Percentiles rank a stretch among this genome's conserved stretches.
These are phyloP conservation scores for Ferrisia virgata DNA, from an alignment of 2,888 invertebrate genomes.

Conservation along the genomic window DNA sequence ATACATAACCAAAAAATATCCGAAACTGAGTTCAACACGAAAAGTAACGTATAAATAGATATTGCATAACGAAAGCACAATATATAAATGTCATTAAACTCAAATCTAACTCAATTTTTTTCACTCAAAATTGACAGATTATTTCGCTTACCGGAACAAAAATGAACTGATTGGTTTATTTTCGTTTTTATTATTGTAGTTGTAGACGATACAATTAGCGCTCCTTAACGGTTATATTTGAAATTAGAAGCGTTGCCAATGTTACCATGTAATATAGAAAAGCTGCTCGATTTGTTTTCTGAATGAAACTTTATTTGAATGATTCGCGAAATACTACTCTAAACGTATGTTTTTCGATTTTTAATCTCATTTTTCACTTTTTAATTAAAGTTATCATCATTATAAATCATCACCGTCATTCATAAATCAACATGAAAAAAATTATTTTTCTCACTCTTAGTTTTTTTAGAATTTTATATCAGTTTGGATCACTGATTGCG, in stretches of 20 bases:
- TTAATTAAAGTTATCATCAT: too few relatives aligned
- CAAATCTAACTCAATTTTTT: background rate
- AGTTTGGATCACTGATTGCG: background rate
- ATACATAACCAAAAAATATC: background rate
- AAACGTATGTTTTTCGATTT: too few relatives aligned
- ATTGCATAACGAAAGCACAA: background rate
- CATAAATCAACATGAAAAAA: too few relatives aligned
- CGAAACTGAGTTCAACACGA: background rate
- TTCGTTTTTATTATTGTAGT: background rate
- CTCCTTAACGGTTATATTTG: background rate
- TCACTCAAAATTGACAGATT: background rate
- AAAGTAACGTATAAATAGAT: background rate
- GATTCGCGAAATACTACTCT: too few relatives aligned
- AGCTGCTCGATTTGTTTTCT: too few relatives aligned
- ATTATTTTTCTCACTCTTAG: too few relatives aligned
- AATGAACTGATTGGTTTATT: conserved; percentile 26
- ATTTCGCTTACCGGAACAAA: conserved; percentile 7
- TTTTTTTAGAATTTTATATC: background rate
- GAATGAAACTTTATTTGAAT: background rate
- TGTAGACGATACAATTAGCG: background rate
- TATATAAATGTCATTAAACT: background rate
- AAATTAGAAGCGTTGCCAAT: background rate
- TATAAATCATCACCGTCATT: too few relatives aligned
- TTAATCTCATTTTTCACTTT: too few relatives aligned
- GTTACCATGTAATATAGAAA: background rate